phyloP scores from a whole-genome alignment of 1,140 invertebrate genomes.

The Drosophila ironensis region DNA sequence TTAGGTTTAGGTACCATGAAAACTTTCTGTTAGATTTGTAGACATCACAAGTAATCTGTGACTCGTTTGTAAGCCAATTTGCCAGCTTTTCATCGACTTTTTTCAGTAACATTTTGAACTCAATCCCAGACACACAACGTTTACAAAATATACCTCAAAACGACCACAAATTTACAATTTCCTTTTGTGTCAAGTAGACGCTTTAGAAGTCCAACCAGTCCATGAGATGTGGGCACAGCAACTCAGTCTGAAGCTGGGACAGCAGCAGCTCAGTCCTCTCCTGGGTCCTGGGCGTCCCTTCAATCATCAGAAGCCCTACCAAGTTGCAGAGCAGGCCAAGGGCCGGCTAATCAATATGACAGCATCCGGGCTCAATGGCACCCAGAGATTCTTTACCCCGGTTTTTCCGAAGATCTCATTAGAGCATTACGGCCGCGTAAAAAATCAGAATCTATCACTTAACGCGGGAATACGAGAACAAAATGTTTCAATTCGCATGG shows the following conservation, averaged over 20 bases:
- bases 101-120: background rate
- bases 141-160: background rate
- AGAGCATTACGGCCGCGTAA: background rate
- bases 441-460: too few species aligned
- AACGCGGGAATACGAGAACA: too few species aligned
- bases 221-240: background rate
- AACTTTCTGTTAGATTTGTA: too few species aligned
- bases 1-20: too few species aligned
- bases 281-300: background rate
- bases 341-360: background rate
- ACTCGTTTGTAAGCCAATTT: too few species aligned
- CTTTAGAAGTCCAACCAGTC: background rate
- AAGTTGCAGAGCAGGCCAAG: background rate
- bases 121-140: background rate
- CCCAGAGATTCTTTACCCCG: background rate
- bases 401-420: background rate
- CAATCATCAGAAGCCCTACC: background rate
- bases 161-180: background rate
- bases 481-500: background rate
- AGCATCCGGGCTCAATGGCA: background rate
- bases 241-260: background rate
- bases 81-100: background rate
- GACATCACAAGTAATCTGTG: too few species aligned
- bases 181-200: background rate
- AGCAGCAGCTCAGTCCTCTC: background rate